Percentiles rank a stretch among this genome's conserved stretches.
Evolutionary conservation across 2,888 invertebrate genomes (phyloP).

Genomic region (Helobdella robusta): DNA sequence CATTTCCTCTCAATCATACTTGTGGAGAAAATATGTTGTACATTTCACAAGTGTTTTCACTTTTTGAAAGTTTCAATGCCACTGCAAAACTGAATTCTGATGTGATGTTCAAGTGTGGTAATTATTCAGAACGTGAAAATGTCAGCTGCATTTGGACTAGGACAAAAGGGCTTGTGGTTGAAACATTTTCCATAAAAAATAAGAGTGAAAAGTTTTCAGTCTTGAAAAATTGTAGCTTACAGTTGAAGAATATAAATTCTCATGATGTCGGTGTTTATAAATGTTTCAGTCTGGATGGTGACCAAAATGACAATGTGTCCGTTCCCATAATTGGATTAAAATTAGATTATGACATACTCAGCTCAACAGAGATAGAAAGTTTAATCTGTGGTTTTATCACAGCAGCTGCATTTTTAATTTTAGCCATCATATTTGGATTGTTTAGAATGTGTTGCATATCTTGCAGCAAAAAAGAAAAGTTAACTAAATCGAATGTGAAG

Average conservation of each 20-base stretch:
- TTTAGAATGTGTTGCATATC: conserved; percentile 62
- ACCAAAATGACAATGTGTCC: conserved; percentile 68
- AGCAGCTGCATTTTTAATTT: conserved; percentile 67
- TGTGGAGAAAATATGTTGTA: neutral
- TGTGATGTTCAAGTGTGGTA: too few species aligned
- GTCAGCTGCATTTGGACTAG: too few species aligned
- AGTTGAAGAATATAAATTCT: conserved; percentile 58
- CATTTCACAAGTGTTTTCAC: too few species aligned
- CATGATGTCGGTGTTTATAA: conserved; percentile 69
- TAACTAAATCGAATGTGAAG: conserved; percentile 64
- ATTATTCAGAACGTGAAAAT: too few species aligned
- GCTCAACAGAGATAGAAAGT: conserved; percentile 72
- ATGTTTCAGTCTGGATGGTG: conserved; percentile 70
- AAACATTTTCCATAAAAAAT: neutral
- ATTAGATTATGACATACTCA: conserved; percentile 75
- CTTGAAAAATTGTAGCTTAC: conserved; percentile 68
- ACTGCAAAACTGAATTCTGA: too few species aligned
- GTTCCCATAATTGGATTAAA: conserved; percentile 56
- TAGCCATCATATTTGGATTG: conserved; percentile 71
- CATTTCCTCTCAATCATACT: neutral
- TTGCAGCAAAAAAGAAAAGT: conserved; percentile 51
- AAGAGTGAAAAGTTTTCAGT: too few species aligned
- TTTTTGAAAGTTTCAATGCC: too few species aligned
- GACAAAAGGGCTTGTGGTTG: neutral
- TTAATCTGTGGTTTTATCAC: conserved; percentile 70